Percentiles rank a stretch among this genome's conserved stretches.
Conservation (phyloP, 2,113 vertebrate species). For the Oostethus manadensis region DNA sequence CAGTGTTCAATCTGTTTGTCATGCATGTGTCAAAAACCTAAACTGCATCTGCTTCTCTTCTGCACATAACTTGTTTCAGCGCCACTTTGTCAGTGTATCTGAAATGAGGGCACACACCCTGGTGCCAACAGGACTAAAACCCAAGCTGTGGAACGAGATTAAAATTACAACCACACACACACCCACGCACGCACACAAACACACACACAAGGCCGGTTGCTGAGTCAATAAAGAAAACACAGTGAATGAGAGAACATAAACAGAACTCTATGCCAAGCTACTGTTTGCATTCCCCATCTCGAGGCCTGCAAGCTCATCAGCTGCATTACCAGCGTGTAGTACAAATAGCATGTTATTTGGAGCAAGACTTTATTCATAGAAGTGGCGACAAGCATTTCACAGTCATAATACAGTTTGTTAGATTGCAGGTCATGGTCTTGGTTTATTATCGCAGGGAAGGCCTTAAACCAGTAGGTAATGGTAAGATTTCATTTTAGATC, state of each 20-base stretch:
- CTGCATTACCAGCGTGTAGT: slow-evolving; percentile 14
- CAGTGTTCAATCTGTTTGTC: slow-evolving; percentile 24
- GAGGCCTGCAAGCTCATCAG: slow-evolving; percentile 28
- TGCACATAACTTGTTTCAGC: slow-evolving; percentile 48
- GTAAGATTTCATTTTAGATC: too few relatives aligned
- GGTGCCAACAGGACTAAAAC: slow-evolving; percentile 43
- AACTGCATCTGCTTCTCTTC: slow-evolving; percentile 40
- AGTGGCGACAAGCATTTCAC: too few relatives aligned
- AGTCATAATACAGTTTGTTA: background rate
- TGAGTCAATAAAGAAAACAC: slow-evolving; percentile 60
- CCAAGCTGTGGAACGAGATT: slow-evolving; percentile 45
- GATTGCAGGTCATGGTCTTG: background rate
- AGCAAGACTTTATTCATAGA: slow-evolving; percentile 13
- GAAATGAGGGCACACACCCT: slow-evolving; percentile 49
- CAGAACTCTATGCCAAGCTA: slow-evolving; percentile 50
- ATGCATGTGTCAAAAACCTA: slow-evolving; percentile 43
- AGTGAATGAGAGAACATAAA: slow-evolving; percentile 46
- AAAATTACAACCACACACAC: slow-evolving; percentile 31
- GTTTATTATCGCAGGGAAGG: too few relatives aligned
- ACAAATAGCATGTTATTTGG: slow-evolving; percentile 27
- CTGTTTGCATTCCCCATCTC: slow-evolving; percentile 60
- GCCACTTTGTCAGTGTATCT: slow-evolving; percentile 43
- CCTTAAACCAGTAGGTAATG: too few relatives aligned
- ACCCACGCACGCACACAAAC: slow-evolving; percentile 1
- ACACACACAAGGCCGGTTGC: slow-evolving; percentile 41